Evolutionary conservation across 2,888 invertebrate genomes (phyloP).

Genomic region (Strigamia transsilvanica): DNA sequence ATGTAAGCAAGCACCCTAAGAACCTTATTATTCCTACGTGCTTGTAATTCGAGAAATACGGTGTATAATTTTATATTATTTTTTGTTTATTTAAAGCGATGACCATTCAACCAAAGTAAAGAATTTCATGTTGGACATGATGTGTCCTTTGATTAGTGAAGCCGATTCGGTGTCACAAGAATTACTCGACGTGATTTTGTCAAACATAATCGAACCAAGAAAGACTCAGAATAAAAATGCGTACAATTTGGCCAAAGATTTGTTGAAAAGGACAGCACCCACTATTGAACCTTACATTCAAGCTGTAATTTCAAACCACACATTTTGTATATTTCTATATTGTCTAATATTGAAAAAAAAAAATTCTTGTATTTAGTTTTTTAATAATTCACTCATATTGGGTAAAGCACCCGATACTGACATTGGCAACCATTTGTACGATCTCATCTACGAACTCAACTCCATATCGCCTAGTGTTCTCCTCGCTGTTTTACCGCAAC

Average conservation of each 20-base stretch:
- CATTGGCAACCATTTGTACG: slow-evolving; percentile 72
- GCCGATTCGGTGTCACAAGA: slow-evolving; percentile 95
- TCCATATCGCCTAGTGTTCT: slow-evolving; percentile 89
- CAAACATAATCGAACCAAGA: slow-evolving; percentile 92
- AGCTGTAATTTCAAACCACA: slow-evolving; percentile 71
- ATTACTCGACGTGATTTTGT: slow-evolving; percentile 89
- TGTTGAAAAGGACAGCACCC: slow-evolving; percentile 89
- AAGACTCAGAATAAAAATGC: slow-evolving; percentile 90
- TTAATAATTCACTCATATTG: slow-evolving; percentile 92
- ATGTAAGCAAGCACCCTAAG: too few species aligned
- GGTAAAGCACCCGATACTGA: slow-evolving; percentile 74
- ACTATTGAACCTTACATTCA: slow-evolving; percentile 95
- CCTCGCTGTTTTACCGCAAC: slow-evolving; percentile 86
- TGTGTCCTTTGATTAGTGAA: slow-evolving; percentile 93
- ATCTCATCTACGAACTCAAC: slow-evolving; percentile 94
- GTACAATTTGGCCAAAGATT: slow-evolving; percentile 87
- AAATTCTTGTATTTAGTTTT: slow-evolving; percentile 73
- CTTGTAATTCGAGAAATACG: too few species aligned
- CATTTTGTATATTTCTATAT: neutral
- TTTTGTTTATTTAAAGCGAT: slow-evolving; percentile 71
- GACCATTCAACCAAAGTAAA: slow-evolving; percentile 96
- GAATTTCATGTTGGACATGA: slow-evolving; percentile 94
- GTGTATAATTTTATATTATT: neutral
- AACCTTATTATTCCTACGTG: too few species aligned
- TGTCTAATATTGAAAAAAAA: slow-evolving; percentile 7